These are phyloP conservation scores for Cryptophagus acutangulus DNA, from an alignment of 2,888 invertebrate genomes.

Conservation along the genomic window DNA sequence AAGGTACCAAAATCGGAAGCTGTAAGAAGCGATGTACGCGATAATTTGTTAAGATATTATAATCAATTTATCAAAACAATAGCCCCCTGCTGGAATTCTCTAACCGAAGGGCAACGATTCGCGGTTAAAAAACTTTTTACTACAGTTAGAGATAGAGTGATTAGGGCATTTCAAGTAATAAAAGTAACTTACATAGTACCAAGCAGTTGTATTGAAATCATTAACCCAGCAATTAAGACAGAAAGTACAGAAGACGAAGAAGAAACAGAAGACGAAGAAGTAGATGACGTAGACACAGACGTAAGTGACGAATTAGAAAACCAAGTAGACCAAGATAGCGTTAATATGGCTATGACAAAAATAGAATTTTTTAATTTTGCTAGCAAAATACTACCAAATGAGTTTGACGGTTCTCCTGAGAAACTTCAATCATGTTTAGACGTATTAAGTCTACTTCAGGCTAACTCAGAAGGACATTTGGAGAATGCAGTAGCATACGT, in stretches of 20 bases:
- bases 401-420: no score
- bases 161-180: slow-evolving; percentile 1
- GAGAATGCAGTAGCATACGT: no score
- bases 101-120: not conserved
- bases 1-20: not conserved
- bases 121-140: not conserved
- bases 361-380: no score
- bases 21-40: not conserved
- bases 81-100: not conserved
- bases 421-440: no score
- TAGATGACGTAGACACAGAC: not conserved
- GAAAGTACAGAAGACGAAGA: no score
- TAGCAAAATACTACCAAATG: no score
- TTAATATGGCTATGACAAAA: no score
- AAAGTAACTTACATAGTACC: not conserved
- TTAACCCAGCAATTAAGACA: slow-evolving; percentile 4
- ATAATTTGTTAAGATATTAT: not conserved
- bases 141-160: not conserved
- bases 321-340: no score
- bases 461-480: no score
- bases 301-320: not conserved
- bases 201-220: not conserved
- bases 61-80: slow-evolving; percentile 3
- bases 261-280: slow-evolving; percentile 1
- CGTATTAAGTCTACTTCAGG: no score